phyloP scores from a whole-genome alignment of 53 echinoderm and acorn worm species.

The Paracentrotus lividus region DNA sequence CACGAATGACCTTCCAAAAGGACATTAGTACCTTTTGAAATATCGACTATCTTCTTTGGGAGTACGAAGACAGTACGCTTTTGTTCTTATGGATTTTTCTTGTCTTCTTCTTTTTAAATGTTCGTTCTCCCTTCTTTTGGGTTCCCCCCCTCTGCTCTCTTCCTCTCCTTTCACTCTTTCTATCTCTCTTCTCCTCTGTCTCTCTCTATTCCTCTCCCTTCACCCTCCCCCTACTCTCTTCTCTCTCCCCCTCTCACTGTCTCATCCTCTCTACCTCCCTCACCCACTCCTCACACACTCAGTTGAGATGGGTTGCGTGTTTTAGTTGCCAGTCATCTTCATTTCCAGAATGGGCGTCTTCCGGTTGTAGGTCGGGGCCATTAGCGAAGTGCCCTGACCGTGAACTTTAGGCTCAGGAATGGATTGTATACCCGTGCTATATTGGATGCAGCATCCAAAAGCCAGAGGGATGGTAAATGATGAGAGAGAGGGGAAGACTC shows the following conservation, averaged over 20 bases:
- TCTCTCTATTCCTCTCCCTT: not conserved
- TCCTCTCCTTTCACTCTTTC: not conserved
- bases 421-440: not conserved
- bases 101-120: not conserved
- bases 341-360: slow-evolving; percentile 41
- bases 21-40: too few species aligned
- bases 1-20: too few species aligned
- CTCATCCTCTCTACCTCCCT: not conserved
- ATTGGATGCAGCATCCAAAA: not conserved
- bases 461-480: not conserved
- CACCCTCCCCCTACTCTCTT: not conserved
- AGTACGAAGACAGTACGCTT: too few species aligned
- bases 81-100: not conserved
- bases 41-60: too few species aligned
- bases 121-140: not conserved
- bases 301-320: slow-evolving; percentile 25
- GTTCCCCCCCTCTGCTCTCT: not conserved
- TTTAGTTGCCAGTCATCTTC: slow-evolving; percentile 27
- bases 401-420: slow-evolving; percentile 6
- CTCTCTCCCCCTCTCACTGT: not conserved
- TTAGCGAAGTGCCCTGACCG: slow-evolving; percentile 21
- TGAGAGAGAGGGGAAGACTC: not conserved
- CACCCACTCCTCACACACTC: not conserved
- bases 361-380: slow-evolving; percentile 40
- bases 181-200: not conserved